phyloP scores from a whole-genome alignment of 2,797 vertebrate genomes.

The Enoplosus armatus region DNA sequence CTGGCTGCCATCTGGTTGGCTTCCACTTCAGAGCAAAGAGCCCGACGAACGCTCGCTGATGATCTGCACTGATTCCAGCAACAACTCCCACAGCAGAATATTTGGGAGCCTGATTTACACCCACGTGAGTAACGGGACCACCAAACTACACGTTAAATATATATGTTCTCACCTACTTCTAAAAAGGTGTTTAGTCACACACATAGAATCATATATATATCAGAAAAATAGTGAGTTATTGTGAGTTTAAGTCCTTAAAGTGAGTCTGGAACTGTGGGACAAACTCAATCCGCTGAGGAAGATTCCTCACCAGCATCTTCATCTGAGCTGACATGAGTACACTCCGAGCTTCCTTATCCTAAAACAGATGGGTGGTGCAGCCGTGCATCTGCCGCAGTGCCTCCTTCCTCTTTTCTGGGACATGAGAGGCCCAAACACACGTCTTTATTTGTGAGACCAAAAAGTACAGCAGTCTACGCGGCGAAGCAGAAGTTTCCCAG shows the following conservation, averaged over 20 bases:
- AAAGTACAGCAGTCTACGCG: not conserved
- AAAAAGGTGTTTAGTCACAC: not conserved
- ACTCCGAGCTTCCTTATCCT: not conserved
- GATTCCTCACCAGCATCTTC: not conserved
- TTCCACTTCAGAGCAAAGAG: constrained; percentile 59
- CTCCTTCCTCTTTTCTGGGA: constrained; percentile 7
- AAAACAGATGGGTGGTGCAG: not conserved
- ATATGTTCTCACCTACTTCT: not conserved
- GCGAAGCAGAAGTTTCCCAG: constrained; percentile 40
- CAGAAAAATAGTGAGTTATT: too few relatives aligned
- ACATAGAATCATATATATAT: too few relatives aligned
- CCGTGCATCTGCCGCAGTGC: not conserved
- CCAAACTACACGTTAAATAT: not conserved
- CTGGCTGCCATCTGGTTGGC: constrained; percentile 75
- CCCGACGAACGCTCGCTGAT: constrained; percentile 1
- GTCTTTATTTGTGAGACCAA: constrained; percentile 26
- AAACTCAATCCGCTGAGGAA: not conserved
- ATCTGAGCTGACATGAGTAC: not conserved
- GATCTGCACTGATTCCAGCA: constrained; percentile 49
- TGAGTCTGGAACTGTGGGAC: too few relatives aligned
- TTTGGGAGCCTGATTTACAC: not conserved
- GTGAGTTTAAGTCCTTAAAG: not conserved
- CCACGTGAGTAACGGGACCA: constrained; percentile 10
- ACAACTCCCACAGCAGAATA: constrained; percentile 7
- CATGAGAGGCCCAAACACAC: not conserved